Base-by-base conservation (phyloP, 2,113 vertebrate species). In the Microtus oregoni region DNA sequence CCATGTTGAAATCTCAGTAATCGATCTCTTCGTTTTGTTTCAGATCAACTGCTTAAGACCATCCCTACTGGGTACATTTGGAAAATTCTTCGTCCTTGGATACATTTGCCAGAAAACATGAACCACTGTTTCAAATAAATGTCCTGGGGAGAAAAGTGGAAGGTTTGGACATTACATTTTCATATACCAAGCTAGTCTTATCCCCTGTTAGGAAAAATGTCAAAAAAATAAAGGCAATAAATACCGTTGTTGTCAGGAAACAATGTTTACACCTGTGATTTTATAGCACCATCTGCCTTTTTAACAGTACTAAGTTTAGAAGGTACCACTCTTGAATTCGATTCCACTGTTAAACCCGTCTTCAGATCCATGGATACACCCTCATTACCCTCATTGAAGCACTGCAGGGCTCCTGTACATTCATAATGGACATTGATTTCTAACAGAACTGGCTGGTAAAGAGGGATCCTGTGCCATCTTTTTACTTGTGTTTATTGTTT, bases 11-110 rank as follows among this genome's bases (percentile, higher is more conserved):
- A 97, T 95, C 86, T 63, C 14, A 28, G 11, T 73, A 75, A 91
- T 94, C 77, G 38, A 58, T 94, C 88, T 65, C 30, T 65, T 96
- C 96, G 20, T 77, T 96, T 87, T 82, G 38, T 47, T 98, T 81
- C 41, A 93, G 17, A 35, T 96, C 77, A 85, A 11, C 90, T 86
- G 75, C 14, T 30, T 86, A 73, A 94, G 44, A 26, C 78, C 52
- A 68, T 87, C 30, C 86, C 76, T 90, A 76, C 81, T 70, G 85
- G 89, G 82, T 61, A 63, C 88, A 20, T 94, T 91, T 73, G 87
- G 94, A 90, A 67, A 92, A 87, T 77, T 89, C 65, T 89, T 89
- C 73, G n/a, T 72, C 15, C 30, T n/a, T 30, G 65, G 79, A 92
- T n/a, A 58, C 11, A 90, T 77, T 96, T 78, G 63, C 61, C 79